phyloP scores from a whole-genome alignment of 2,113 vertebrate species.

The Alouatta palliata region DNA sequence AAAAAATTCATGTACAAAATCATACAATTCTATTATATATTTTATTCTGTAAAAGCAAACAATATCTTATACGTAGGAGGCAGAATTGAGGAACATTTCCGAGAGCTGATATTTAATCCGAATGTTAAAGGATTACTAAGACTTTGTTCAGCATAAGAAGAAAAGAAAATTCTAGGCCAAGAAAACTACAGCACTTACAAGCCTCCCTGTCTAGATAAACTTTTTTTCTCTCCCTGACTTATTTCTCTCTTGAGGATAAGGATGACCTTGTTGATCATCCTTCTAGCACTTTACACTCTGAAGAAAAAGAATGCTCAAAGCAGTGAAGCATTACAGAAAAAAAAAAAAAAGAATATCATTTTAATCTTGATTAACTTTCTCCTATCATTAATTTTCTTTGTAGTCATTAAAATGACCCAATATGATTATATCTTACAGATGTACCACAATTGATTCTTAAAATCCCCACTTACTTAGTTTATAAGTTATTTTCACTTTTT shows the following conservation, averaged over 20 bases:
- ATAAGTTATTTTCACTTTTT: background rate
- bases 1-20: background rate
- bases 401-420: background rate
- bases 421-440: background rate
- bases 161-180: background rate
- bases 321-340: background rate
- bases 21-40: background rate
- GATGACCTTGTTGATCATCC: background rate
- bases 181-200: background rate
- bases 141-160: background rate
- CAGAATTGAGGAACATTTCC: background rate
- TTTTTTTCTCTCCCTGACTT: background rate
- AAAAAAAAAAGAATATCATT: background rate
- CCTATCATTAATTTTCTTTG: background rate
- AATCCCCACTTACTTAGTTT: background rate
- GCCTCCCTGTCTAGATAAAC: background rate
- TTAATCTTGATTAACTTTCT: background rate
- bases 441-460: background rate
- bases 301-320: background rate
- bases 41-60: slow-evolving; percentile 2
- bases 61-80: background rate
- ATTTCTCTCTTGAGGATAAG: background rate
- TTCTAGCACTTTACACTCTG: background rate
- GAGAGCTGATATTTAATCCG: background rate
- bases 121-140: background rate